A percentile compares a stretch with the other conserved stretches of the same genome.
These are phyloP conservation scores for Entomobrya multifasciata DNA, from an alignment of 2,888 invertebrate species.

Conservation along the genomic window DNA sequence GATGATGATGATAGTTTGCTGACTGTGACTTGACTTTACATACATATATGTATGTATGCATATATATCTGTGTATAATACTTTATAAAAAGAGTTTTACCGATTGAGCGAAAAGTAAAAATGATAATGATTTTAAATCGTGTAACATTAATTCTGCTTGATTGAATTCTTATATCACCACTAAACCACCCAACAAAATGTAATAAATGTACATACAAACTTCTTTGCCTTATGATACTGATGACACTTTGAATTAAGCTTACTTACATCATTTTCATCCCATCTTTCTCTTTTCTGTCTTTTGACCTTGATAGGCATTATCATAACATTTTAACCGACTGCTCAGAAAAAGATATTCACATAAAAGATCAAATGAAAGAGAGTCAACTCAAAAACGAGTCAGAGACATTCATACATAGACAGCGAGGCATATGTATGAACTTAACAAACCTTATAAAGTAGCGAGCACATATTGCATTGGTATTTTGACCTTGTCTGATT, in stretches of 20 bases:
- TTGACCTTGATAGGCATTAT: slow-evolving; percentile 65
- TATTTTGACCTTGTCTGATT: slow-evolving; percentile 44
- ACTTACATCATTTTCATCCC: slow-evolving; percentile 20
- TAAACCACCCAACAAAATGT: not conserved
- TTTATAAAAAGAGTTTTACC: too few relatives aligned
- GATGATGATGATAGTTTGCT: slow-evolving; percentile 17
- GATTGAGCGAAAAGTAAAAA: slow-evolving; percentile 4
- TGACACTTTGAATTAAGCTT: slow-evolving; percentile 51
- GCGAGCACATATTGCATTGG: not conserved
- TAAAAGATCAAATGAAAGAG: not conserved
- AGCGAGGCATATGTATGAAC: not conserved
- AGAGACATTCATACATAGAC: not conserved
- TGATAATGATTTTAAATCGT: slow-evolving; percentile 45
- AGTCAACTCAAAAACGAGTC: too few relatives aligned
- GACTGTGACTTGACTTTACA: not conserved
- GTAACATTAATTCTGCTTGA: slow-evolving; percentile 46
- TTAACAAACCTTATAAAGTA: slow-evolving; percentile 29
- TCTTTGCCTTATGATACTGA: not conserved
- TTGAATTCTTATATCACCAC: slow-evolving; percentile 27
- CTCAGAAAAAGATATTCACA: not conserved
- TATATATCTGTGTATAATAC: too few relatives aligned
- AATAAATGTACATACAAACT: not conserved
- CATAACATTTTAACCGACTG: slow-evolving; percentile 34
- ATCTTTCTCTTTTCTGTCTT: slow-evolving; percentile 17
- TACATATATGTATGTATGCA: not conserved